Conservation (phyloP, 1,140 invertebrate genomes). For the Rhizoglyphus robini region DNA sequence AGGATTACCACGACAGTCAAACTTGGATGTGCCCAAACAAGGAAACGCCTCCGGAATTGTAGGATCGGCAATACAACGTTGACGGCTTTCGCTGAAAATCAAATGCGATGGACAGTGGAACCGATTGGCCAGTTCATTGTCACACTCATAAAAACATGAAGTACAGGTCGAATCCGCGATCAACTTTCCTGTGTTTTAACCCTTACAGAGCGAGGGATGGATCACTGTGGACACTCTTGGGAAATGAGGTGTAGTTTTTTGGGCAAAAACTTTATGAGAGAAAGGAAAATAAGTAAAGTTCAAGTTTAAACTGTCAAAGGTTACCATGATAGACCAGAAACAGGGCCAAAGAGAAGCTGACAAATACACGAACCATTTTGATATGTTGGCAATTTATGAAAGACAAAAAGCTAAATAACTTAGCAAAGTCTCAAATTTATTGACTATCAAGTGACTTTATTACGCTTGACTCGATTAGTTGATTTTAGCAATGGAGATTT, state of each 20-base stretch:
- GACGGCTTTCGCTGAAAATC: neutral
- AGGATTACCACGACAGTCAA: neutral
- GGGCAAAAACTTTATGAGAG: neutral
- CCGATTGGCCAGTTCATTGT: neutral
- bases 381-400: no score
- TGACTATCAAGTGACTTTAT: no score
- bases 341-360: no score
- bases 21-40: neutral
- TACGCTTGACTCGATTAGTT: no score
- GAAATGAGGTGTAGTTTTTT: neutral
- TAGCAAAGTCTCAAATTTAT: no score
- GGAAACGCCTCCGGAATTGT: neutral
- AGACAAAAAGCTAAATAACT: no score
- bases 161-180: neutral
- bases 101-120: conserved; percentile 1
- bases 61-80: neutral
- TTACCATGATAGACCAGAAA: no score
- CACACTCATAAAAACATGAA: neutral
- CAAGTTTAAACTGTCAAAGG: no score
- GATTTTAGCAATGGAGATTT: no score
- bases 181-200: neutral
- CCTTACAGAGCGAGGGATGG: neutral
- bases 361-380: no score
- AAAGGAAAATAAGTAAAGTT: no score
- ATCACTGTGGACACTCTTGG: no score